Conservation (phyloP, 2,113 vertebrate genomes). For the Gymnocephalus cernua region DNA sequence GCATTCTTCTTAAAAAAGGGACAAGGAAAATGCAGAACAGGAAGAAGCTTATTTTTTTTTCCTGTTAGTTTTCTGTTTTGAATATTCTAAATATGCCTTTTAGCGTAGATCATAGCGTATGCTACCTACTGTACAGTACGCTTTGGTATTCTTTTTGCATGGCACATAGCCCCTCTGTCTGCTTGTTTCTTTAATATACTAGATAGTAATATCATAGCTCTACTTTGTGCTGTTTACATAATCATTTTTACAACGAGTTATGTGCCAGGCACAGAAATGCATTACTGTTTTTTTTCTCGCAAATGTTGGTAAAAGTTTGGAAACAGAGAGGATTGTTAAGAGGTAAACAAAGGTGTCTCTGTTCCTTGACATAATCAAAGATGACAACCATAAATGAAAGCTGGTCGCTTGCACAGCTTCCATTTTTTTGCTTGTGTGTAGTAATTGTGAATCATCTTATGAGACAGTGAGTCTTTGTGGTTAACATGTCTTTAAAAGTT, state of each 20-base stretch:
- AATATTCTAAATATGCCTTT: conserved; percentile 2
- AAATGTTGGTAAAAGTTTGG: neutral
- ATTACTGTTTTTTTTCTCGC: neutral
- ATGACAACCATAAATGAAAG: conserved; percentile 1
- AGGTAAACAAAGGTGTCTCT: neutral
- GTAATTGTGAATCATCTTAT: neutral
- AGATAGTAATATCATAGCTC: neutral
- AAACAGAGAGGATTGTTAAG: neutral
- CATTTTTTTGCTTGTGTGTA: neutral
- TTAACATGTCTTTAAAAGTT: neutral
- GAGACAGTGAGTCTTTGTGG: neutral
- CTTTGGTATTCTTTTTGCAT: neutral
- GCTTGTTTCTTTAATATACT: neutral
- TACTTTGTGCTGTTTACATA: neutral
- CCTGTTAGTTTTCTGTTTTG: conserved; percentile 30
- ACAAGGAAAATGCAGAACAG: conserved; percentile 16
- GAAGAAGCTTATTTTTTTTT: conserved; percentile 26
- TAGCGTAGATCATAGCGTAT: neutral
- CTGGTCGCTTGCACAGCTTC: conserved; percentile 2
- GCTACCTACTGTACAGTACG: neutral
- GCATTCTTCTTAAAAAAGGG: no score
- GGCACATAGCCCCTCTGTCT: neutral
- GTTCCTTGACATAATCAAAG: neutral
- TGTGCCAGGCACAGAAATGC: neutral
- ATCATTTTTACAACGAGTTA: neutral